These are phyloP conservation scores for Phortica magna DNA, from an alignment of 2,888 invertebrate species.

Conservation along the genomic window DNA sequence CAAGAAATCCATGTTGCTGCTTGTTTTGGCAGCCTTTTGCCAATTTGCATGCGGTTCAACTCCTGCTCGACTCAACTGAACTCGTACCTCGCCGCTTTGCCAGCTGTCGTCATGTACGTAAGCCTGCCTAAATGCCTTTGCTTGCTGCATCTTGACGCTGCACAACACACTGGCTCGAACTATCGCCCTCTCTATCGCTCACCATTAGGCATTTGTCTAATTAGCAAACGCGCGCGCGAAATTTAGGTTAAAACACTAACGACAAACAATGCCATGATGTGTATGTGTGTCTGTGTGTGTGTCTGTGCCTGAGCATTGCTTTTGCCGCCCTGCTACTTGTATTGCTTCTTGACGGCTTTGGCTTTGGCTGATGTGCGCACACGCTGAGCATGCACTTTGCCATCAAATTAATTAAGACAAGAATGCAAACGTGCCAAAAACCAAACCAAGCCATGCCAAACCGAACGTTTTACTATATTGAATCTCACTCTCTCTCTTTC, in stretches of 20 bases:
- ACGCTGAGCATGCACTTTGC: conserved; percentile 55
- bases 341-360: not conserved
- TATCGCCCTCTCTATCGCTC: not conserved
- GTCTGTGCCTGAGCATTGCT: not conserved
- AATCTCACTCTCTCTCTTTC: not conserved
- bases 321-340: not conserved
- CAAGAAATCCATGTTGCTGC: not conserved
- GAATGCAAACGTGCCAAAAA: conserved; percentile 49
- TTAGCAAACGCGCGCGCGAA: conserved; percentile 29
- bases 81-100: not conserved
- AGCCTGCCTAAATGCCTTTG: no score
- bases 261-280: conserved; percentile 25
- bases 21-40: conserved; percentile 28
- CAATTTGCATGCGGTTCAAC: conserved; percentile 22
- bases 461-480: not conserved
- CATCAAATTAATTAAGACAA: conserved; percentile 68
- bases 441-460: conserved; percentile 25
- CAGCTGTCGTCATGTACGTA: not conserved
- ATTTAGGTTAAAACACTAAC: conserved; percentile 33
- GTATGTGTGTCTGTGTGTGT: no score
- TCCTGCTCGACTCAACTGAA: not conserved
- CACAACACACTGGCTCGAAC: not conserved
- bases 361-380: conserved; percentile 7
- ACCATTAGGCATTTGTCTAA: conserved; percentile 17
- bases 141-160: no score